Conservation (phyloP, 1,140 invertebrate genomes). For the Drosophila chauvacae region DNA sequence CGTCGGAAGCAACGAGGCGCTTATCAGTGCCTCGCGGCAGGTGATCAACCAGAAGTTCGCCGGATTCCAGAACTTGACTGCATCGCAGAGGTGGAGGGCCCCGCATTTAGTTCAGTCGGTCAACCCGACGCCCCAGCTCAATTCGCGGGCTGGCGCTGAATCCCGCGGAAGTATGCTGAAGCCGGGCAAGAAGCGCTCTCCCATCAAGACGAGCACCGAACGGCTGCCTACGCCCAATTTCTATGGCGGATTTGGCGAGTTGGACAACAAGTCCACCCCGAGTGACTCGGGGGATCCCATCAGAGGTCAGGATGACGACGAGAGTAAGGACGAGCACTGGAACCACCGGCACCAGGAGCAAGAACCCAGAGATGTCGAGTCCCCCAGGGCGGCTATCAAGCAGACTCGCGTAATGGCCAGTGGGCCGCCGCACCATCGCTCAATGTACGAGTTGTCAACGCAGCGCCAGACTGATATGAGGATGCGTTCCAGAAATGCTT, state of each 20-base stretch:
- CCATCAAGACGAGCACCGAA: background rate
- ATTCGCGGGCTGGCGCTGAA: background rate
- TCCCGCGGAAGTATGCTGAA: background rate
- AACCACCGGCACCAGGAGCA: background rate
- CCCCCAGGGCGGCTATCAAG: background rate
- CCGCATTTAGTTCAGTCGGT: slow-evolving; percentile 17
- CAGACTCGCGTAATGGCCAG: background rate
- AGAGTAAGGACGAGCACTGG: background rate
- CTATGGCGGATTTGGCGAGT: background rate
- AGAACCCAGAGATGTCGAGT: background rate
- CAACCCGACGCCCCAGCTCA: slow-evolving; percentile 7
- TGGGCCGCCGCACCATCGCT: background rate
- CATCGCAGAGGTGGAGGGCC: background rate
- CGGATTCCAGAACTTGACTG: background rate
- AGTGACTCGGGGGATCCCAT: background rate
- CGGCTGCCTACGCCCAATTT: slow-evolving; percentile 16
- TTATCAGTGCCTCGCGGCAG: slow-evolving; percentile 59
- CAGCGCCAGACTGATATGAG: background rate
- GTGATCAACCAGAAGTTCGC: slow-evolving; percentile 42
- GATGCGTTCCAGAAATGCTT: background rate
- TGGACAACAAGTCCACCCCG: no score
- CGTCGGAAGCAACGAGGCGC: background rate
- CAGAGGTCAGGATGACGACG: background rate
- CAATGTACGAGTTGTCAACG: background rate
- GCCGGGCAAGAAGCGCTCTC: background rate